A percentile compares a stretch with the other conserved stretches of the same genome.
Conservation (phyloP, 2,113 vertebrate species). For the Labeo rohita region DNA sequence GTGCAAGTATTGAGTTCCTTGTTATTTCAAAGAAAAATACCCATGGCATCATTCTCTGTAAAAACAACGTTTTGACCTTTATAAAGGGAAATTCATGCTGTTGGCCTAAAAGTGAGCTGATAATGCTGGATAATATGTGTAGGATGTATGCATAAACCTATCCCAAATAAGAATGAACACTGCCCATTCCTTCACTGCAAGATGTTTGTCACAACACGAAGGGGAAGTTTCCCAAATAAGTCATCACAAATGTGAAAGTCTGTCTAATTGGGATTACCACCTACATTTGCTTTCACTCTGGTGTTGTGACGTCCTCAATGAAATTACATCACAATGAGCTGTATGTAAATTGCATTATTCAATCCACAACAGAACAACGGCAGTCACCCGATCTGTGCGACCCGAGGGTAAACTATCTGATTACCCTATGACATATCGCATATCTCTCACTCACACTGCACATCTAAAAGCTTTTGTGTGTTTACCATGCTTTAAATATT, state of each 20-base stretch:
- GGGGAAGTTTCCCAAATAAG: not conserved
- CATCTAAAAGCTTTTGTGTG: not conserved
- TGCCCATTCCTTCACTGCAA: not conserved
- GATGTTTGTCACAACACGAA: not conserved
- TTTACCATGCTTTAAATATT: slow-evolving; percentile 10
- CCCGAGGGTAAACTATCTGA: slow-evolving; percentile 49
- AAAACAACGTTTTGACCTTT: not conserved
- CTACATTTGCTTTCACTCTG: not conserved
- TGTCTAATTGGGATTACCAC: not conserved
- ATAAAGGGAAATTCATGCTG: not conserved
- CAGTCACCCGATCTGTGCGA: slow-evolving; percentile 48
- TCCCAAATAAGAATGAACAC: not conserved
- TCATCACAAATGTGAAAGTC: not conserved
- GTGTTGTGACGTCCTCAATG: not conserved
- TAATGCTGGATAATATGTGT: not conserved
- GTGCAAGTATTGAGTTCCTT: not conserved
- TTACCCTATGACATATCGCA: slow-evolving; percentile 44
- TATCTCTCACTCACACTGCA: slow-evolving; percentile 34
- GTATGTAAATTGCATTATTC: slow-evolving; percentile 30
- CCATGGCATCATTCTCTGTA: not conserved
- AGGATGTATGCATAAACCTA: not conserved
- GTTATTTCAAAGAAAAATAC: not conserved
- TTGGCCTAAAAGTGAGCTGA: not conserved
- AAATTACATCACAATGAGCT: not conserved
- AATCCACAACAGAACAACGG: slow-evolving; percentile 14